phyloP scores from a whole-genome alignment of 1,140 invertebrate species.

The Meteorus sp. region DNA sequence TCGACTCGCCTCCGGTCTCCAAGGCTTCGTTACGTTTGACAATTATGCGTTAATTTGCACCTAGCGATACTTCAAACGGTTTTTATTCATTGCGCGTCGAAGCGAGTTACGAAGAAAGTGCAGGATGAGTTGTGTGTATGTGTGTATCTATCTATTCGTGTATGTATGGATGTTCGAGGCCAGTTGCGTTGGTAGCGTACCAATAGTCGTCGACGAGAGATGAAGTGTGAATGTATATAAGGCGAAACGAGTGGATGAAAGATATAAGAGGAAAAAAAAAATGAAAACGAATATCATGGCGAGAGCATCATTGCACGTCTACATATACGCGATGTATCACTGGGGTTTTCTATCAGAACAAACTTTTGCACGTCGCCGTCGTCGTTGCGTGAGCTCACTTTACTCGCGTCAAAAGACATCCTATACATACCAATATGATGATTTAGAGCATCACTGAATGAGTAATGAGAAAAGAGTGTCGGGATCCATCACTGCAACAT shows the following conservation, averaged over 20 bases:
- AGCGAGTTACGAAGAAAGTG: slow-evolving; percentile 45
- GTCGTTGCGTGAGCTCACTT: no score
- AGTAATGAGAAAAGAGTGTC: slow-evolving; percentile 48
- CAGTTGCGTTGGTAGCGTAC: no score
- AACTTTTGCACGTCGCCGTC: slow-evolving; percentile 30
- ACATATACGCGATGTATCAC: slow-evolving; percentile 32
- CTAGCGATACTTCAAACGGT: slow-evolving; percentile 59
- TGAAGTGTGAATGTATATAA: no score
- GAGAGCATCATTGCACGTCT: no score
- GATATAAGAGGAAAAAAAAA: neutral
- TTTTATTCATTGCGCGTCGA: slow-evolving; percentile 59
- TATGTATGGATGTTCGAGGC: slow-evolving; percentile 34
- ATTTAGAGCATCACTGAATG: slow-evolving; percentile 53
- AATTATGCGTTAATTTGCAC: slow-evolving; percentile 61
- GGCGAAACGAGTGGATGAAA: no score
- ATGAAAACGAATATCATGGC: no score
- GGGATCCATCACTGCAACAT: no score
- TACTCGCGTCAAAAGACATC: slow-evolving; percentile 49
- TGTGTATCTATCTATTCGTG: slow-evolving; percentile 1
- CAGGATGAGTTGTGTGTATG: neutral
- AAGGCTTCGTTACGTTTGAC: slow-evolving; percentile 56
- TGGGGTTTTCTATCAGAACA: slow-evolving; percentile 43
- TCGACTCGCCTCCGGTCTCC: slow-evolving; percentile 25
- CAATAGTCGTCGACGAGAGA: no score
- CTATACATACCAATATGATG: slow-evolving; percentile 56